These are phyloP conservation scores for Bryconaethiops microstoma DNA, from an alignment of 2,797 vertebrate species.

Conservation along the genomic window DNA sequence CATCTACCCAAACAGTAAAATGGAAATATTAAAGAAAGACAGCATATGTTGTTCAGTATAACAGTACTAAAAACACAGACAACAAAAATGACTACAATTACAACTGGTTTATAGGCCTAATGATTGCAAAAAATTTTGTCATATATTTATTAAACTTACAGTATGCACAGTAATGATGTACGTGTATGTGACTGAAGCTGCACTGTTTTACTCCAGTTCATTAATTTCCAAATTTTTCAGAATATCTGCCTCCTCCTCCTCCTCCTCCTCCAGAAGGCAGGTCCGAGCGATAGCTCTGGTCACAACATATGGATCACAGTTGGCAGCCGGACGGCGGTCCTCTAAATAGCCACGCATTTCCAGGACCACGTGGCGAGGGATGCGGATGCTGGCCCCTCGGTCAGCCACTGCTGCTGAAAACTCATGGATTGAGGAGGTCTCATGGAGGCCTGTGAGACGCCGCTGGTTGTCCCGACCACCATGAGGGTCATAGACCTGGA, in stretches of 20 bases:
- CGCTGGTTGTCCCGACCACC: slow-evolving; percentile 84
- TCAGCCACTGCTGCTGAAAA: slow-evolving; percentile 84
- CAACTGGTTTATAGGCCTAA: too few species aligned
- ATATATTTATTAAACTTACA: neutral
- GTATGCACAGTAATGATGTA: neutral
- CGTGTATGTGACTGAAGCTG: neutral
- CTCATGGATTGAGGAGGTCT: slow-evolving; percentile 81
- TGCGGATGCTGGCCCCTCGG: slow-evolving; percentile 83
- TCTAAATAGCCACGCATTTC: slow-evolving; percentile 84
- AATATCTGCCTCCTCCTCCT: slow-evolving; percentile 56
- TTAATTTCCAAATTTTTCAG: slow-evolving; percentile 10
- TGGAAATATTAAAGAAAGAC: too few species aligned
- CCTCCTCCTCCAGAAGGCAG: slow-evolving; percentile 71
- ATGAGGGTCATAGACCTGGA: slow-evolving; percentile 79
- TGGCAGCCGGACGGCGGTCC: slow-evolving; percentile 86
- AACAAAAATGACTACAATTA: too few species aligned
- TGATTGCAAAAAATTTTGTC: too few species aligned
- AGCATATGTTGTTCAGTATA: too few species aligned
- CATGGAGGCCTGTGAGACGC: slow-evolving; percentile 82
- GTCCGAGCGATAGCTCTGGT: slow-evolving; percentile 77
- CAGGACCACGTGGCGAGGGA: slow-evolving; percentile 83
- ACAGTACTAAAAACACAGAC: too few species aligned
- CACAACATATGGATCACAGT: slow-evolving; percentile 88
- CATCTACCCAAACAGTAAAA: too few species aligned
- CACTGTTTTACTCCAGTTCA: slow-evolving; percentile 19